Conservation (phyloP, 2,888 invertebrate genomes). For the Doris montereyensis region DNA sequence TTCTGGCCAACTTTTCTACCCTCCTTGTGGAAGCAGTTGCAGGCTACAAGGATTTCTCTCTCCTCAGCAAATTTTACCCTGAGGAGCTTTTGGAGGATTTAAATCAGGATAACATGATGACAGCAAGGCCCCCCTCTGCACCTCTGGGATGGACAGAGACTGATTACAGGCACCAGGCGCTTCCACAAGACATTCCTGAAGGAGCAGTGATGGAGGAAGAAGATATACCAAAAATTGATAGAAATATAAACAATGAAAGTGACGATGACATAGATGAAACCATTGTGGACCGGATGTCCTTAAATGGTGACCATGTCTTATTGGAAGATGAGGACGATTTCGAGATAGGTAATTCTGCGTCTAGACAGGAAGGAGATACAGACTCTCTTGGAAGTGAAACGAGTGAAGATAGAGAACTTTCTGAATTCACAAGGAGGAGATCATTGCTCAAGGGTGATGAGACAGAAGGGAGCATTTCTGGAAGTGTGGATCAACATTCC, state of each 20-base stretch:
- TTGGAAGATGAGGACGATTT: constrained; percentile 44
- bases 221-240: neutral
- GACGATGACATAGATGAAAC: constrained; percentile 50
- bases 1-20: constrained; percentile 89
- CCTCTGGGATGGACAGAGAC: neutral
- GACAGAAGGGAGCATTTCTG: constrained; percentile 12
- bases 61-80: constrained; percentile 43
- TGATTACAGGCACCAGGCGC: constrained; percentile 8
- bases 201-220: neutral
- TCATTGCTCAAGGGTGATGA: constrained; percentile 8
- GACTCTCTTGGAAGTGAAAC: constrained; percentile 45
- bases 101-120: constrained; percentile 27
- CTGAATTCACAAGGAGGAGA: neutral
- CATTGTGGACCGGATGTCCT: constrained; percentile 49
- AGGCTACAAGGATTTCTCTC: constrained; percentile 85
- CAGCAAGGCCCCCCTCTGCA: constrained; percentile 12
- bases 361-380: constrained; percentile 27
- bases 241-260: constrained; percentile 40
- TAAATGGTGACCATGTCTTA: constrained; percentile 36
- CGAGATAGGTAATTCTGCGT: constrained; percentile 22
- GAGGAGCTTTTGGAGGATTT: constrained; percentile 47
- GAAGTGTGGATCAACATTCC: constrained; percentile 46
- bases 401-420: constrained; percentile 41
- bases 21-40: constrained; percentile 95
- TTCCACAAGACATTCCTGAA: constrained; percentile 25